phyloP scores from a whole-genome alignment of 2,888 invertebrate species.

The Clunio marinus region DNA sequence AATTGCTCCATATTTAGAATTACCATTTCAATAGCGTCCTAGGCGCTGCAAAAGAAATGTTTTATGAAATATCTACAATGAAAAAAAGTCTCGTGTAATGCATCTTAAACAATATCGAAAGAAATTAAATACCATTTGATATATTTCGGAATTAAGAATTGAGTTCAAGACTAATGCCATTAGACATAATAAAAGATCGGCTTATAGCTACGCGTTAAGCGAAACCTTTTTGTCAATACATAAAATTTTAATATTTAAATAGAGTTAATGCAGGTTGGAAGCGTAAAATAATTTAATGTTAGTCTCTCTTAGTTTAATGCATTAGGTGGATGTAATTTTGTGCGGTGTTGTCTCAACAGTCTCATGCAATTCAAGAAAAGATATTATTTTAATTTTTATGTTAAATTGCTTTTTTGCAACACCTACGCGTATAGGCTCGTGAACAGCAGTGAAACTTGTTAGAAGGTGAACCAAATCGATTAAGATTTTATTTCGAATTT shows the following conservation, averaged over 20 bases:
- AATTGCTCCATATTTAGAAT: slow-evolving; percentile 28
- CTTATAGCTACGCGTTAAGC: too few relatives aligned
- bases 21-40: not conserved
- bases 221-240: too few relatives aligned
- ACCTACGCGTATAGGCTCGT: slow-evolving; percentile 1
- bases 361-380: not conserved
- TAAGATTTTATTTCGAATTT: not conserved
- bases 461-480: slow-evolving; percentile 1
- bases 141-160: not conserved
- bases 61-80: too few relatives aligned
- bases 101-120: not conserved
- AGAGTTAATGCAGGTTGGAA: too few relatives aligned
- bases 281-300: too few relatives aligned
- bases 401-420: not conserved
- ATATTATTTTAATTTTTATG: not conserved
- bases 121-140: not conserved
- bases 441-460: slow-evolving; percentile 12
- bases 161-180: not conserved
- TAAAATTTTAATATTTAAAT: too few relatives aligned
- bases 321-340: too few relatives aligned
- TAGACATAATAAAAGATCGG: not conserved
- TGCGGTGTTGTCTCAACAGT: too few relatives aligned
- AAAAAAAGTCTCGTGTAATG: not conserved
- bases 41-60: not conserved
- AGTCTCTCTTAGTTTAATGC: too few relatives aligned